Conservation (phyloP, 2,888 invertebrate species). For the Tachina grossa region DNA sequence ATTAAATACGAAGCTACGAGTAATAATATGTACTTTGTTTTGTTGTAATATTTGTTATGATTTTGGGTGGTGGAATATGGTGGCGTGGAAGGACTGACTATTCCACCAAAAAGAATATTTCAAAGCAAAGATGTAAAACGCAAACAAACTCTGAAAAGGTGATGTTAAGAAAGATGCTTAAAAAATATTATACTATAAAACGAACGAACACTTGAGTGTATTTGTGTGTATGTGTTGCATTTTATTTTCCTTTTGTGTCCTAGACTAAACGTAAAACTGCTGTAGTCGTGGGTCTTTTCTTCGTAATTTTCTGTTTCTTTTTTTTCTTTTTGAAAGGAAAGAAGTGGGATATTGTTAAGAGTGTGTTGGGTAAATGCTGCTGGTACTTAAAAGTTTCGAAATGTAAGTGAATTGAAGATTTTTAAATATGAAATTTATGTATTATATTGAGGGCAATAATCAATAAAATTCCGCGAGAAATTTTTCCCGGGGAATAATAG, state of each 20-base stretch:
- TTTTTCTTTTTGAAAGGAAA: neutral
- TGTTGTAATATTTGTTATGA: conserved; percentile 37
- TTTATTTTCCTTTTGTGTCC: conserved; percentile 37
- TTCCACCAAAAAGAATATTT: conserved; percentile 32
- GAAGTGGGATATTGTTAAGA: neutral
- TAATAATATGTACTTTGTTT: conserved; percentile 30
- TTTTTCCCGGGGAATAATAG: too few relatives aligned
- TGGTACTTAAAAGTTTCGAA: conserved; percentile 1
- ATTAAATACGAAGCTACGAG: conserved; percentile 57
- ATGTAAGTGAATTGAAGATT: too few relatives aligned
- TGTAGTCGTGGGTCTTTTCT: conserved; percentile 1
- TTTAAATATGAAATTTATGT: too few relatives aligned
- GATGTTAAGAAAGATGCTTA: conserved; percentile 45
- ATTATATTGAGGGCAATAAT: too few relatives aligned
- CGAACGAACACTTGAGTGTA: conserved; percentile 30
- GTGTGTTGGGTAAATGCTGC: conserved; percentile 17
- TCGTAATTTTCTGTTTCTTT: neutral
- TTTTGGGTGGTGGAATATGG: conserved; percentile 8
- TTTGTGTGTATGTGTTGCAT: conserved; percentile 34
- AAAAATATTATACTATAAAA: conserved; percentile 47
- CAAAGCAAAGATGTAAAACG: conserved; percentile 20
- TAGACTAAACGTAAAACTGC: conserved; percentile 43
- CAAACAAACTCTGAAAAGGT: conserved; percentile 21
- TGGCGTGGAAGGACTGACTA: conserved; percentile 32
- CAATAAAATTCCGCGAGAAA: too few relatives aligned